Percentiles rank a stretch among this genome's conserved stretches.
These are phyloP conservation scores for Trichogramma evanescens DNA, from an alignment of 2,888 invertebrate genomes.

Conservation along the genomic window DNA sequence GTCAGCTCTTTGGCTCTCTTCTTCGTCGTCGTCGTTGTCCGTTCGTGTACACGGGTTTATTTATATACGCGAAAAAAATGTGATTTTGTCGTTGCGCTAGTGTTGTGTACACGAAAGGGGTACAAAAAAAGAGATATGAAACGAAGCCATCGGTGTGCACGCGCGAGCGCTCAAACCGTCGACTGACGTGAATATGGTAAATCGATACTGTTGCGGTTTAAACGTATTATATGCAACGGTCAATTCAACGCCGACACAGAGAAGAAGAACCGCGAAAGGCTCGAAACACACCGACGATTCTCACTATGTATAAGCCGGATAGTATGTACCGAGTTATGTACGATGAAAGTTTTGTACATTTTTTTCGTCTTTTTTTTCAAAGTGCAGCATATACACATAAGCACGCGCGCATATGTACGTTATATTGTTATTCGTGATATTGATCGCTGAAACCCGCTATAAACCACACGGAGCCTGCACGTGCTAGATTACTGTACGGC, in stretches of 20 bases:
- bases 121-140: slow-evolving; percentile 21
- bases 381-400: too few relatives aligned
- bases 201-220: slow-evolving; percentile 42
- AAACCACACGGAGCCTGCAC: background rate
- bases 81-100: too few relatives aligned
- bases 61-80: too few relatives aligned
- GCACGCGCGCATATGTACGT: too few relatives aligned
- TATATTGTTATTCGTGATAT: background rate
- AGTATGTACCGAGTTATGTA: too few relatives aligned
- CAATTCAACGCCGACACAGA: background rate
- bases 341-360: too few relatives aligned
- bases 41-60: too few relatives aligned
- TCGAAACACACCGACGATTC: too few relatives aligned
- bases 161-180: slow-evolving; percentile 7
- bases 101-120: slow-evolving; percentile 9
- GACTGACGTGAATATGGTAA: slow-evolving; percentile 38
- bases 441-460: slow-evolving; percentile 21
- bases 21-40: too few relatives aligned
- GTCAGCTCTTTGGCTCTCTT: too few relatives aligned
- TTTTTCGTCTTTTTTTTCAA: too few relatives aligned
- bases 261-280: background rate
- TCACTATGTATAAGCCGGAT: too few relatives aligned
- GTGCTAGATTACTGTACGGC: background rate
- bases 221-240: background rate
- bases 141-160: slow-evolving; percentile 15